Percentiles rank a stretch among this genome's conserved stretches.
Evolutionary conservation across 2,888 invertebrate species (phyloP).

Genomic region (Pristionchus fissidentatus): DNA sequence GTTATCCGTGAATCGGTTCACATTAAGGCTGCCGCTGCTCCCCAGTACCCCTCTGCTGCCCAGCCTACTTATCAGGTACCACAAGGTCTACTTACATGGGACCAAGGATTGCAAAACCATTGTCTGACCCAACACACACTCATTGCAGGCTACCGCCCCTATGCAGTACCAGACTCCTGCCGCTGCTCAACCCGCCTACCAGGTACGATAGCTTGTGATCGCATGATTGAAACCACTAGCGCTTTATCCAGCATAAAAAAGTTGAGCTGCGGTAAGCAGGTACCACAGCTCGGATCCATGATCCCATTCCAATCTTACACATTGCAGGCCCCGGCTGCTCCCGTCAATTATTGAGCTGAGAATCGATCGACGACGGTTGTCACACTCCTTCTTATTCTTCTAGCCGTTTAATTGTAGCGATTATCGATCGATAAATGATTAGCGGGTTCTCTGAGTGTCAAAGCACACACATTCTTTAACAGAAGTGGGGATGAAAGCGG

Average conservation of each 20-base stretch:
- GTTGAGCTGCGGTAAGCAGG: neutral
- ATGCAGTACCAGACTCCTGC: constrained; percentile 15
- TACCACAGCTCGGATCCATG: neutral
- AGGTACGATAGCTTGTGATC: too few species aligned
- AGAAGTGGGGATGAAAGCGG: too few species aligned
- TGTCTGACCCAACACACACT: neutral
- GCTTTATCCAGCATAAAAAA: too few species aligned
- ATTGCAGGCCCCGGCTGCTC: constrained; percentile 3
- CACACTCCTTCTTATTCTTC: neutral
- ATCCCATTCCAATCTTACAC: neutral
- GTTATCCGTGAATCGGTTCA: too few species aligned
- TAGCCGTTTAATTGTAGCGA: neutral
- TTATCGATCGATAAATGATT: constrained; percentile 6
- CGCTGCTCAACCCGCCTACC: neutral
- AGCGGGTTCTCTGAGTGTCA: too few species aligned
- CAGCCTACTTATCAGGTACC: neutral
- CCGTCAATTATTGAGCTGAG: neutral
- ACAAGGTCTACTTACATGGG: neutral
- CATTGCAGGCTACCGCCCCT: constrained; percentile 3
- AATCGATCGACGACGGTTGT: too few species aligned
- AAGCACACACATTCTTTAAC: too few species aligned
- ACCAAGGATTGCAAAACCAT: neutral
- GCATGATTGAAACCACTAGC: too few species aligned
- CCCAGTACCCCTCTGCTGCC: too few species aligned
- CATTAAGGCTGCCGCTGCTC: neutral